Base-by-base conservation (phyloP, 2,113 vertebrate species). In the Pterocles burchelli region DNA sequence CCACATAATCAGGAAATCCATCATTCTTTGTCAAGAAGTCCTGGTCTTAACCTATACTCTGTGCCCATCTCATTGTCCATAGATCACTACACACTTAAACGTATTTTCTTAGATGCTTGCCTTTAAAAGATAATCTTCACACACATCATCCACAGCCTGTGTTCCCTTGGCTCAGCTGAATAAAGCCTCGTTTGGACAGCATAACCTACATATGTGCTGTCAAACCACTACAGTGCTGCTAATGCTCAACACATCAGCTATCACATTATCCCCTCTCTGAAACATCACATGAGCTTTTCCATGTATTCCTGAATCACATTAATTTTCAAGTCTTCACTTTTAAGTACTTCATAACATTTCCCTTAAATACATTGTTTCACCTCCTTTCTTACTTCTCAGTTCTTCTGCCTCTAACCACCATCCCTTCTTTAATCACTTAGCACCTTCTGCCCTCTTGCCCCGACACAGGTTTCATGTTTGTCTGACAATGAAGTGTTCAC, bases 121-220 rank as follows among this genome's bases (percentile, higher is more conserved):
- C 52, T 49, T 88, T 71, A 33, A 80, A 85, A 80, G 9, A 55
- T 16, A 51, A 70, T 62, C 16, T 58, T 80, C 20, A 59, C 51
- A 52, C 11, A 34, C 29, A n/a, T n/a, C 51, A 46, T 48, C 51
- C 17, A 79, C 0, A 0, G 19, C 3, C n/a, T 2, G 1, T 9
- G 20, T 21, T 89, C 11, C 34, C 31, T 75, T 67, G 11, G 29
- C 65, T 81, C n/a, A 81, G 38, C 11, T 75, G 48, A 78, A 67
- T 26, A 75, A 78, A 55, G 36, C 29, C 22, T 3, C 52, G 21
- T 34, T 62, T 58, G 34, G 21, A 49, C 33, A 58, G 24, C 5
- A 22, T 62, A 73, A 79, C 13, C 66, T 54, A 57, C 2, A 10
- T 28, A 91, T 36, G 19, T 82, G 28, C 46, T 82, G 34, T 41